These are phyloP conservation scores for Poeciliopsis presidionis DNA, from an alignment of 2,797 vertebrate species.

Conservation along the genomic window DNA sequence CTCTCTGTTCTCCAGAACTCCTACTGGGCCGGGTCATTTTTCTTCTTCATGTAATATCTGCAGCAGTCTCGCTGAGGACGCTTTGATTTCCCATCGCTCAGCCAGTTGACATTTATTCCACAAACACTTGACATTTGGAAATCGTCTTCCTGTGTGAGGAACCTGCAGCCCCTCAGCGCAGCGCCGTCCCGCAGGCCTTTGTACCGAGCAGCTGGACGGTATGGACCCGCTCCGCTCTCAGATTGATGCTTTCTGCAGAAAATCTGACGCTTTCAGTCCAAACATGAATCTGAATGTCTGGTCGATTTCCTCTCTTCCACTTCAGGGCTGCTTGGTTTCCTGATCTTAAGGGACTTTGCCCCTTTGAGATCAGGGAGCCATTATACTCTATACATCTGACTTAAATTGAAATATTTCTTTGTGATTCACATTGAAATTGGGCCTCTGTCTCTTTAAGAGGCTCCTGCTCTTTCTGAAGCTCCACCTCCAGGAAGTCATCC, in stretches of 20 bases:
- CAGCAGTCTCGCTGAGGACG: slow-evolving; percentile 36
- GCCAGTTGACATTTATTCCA: slow-evolving; percentile 73
- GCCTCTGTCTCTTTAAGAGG: no score
- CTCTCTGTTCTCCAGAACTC: background rate
- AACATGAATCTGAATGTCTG: background rate
- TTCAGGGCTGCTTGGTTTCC: slow-evolving; percentile 5
- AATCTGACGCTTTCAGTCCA: background rate
- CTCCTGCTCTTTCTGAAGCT: no score
- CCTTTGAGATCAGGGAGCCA: no score
- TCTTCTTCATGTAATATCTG: slow-evolving; percentile 10
- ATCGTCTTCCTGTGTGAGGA: slow-evolving; percentile 38
- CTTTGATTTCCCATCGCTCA: slow-evolving; percentile 60
- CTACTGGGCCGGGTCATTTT: background rate
- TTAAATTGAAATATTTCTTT: no score
- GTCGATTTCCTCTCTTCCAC: background rate
- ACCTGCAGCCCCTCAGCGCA: slow-evolving; percentile 6
- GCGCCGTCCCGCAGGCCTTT: slow-evolving; percentile 30
- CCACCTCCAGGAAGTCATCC: no score
- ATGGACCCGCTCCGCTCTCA: background rate
- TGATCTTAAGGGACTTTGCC: background rate
- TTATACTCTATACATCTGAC: no score
- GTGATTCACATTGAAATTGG: no score
- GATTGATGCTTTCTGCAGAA: slow-evolving; percentile 16
- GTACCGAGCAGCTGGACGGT: slow-evolving; percentile 45
- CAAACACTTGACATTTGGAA: slow-evolving; percentile 77